phyloP scores from a whole-genome alignment of 2,797 vertebrate species.

The Falco cherrug region DNA sequence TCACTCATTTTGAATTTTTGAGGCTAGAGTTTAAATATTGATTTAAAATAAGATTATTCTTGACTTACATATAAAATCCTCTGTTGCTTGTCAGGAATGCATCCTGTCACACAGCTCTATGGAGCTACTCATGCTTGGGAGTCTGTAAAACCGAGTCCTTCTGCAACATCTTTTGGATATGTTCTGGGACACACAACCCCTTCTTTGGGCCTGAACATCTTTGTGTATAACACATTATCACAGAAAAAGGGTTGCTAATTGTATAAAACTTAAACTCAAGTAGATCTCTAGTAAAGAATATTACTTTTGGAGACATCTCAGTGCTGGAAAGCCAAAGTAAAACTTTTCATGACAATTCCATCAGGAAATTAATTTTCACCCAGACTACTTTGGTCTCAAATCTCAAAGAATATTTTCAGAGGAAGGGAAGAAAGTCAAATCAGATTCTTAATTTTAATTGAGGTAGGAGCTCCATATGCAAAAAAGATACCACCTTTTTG shows the following conservation, averaged over 20 bases:
- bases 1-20: not conserved
- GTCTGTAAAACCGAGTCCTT: not conserved
- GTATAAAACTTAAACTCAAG: not conserved
- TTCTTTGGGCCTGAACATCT: not conserved
- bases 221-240: not conserved
- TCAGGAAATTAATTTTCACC: not conserved
- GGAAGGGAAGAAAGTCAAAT: not conserved
- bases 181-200: not conserved
- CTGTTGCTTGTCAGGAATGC: not conserved
- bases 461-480: not conserved
- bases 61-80: not conserved
- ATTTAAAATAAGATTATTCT: not conserved
- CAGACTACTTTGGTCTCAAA: not conserved
- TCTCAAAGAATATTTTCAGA: not conserved
- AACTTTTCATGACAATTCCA: not conserved
- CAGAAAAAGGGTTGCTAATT: not conserved
- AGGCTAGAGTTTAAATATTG: not conserved
- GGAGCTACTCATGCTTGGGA: not conserved
- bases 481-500: accelerated
- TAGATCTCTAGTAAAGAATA: not conserved
- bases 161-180: not conserved
- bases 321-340: not conserved
- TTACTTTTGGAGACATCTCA: not conserved
- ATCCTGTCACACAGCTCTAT: not conserved
- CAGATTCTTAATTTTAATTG: not conserved